Conservation (phyloP, 2,888 invertebrate genomes). For the Troglohyphantes excavatus region DNA sequence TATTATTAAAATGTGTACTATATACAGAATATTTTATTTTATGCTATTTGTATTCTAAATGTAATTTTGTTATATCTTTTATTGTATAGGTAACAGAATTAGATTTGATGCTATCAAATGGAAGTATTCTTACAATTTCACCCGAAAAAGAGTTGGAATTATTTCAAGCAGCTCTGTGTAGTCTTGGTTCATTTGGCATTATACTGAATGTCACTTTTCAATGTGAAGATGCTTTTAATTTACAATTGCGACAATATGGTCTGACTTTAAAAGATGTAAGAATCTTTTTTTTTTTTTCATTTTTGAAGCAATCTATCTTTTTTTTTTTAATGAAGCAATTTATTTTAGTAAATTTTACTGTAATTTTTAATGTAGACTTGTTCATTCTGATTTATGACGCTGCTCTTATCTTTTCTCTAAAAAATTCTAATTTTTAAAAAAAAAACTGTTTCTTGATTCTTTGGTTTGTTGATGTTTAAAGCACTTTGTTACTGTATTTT, state of each 20-base stretch:
- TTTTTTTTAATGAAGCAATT: background rate
- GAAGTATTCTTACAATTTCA: conserved; percentile 81
- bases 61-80: conserved; percentile 1
- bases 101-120: conserved; percentile 81
- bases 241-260: conserved; percentile 79
- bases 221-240: conserved; percentile 81
- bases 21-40: too few species aligned
- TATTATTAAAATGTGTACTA: too few species aligned
- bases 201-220: conserved; percentile 82
- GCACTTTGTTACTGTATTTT: too few species aligned
- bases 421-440: too few species aligned
- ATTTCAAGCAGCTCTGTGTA: conserved; percentile 81
- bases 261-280: conserved; percentile 69
- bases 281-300: background rate
- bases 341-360: background rate
- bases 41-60: too few species aligned
- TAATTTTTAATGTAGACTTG: too few species aligned
- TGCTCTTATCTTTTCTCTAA: too few species aligned
- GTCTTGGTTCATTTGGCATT: conserved; percentile 81
- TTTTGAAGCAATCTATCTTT: background rate
- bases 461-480: too few species aligned
- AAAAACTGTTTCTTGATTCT: too few species aligned
- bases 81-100: conserved; percentile 81
- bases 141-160: conserved; percentile 81
- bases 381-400: too few species aligned